Evolutionary conservation across 2,797 vertebrate species (phyloP).

Genomic region (Pristis pectinata): DNA sequence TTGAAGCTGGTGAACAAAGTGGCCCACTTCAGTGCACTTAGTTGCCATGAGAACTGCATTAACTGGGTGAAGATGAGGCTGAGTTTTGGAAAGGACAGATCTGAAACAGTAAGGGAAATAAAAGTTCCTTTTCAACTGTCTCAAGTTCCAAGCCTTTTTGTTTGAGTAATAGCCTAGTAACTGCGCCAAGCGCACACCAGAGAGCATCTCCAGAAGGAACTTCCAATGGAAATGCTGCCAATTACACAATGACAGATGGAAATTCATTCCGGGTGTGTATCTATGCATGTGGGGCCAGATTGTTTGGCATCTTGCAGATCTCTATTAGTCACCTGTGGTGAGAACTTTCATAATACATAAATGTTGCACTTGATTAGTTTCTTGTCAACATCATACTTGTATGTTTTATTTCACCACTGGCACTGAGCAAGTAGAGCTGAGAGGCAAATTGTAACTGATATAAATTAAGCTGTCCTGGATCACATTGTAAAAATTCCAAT

Average conservation of each 20-base stretch:
- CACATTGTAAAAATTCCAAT: neutral
- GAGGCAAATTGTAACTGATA: neutral
- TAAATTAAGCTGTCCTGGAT: neutral
- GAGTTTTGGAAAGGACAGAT: neutral
- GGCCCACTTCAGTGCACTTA: neutral
- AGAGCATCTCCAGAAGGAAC: conserved; percentile 21
- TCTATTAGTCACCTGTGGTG: conserved; percentile 34
- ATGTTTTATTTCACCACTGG: neutral
- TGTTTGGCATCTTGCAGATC: conserved; percentile 16
- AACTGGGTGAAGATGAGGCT: conserved; percentile 17
- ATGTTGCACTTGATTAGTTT: conserved; percentile 32
- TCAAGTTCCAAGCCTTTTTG: conserved; percentile 19
- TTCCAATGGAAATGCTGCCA: conserved; percentile 31
- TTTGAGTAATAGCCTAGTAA: conserved; percentile 20
- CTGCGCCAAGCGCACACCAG: conserved; percentile 10
- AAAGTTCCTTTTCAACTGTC: neutral
- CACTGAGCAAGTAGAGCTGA: neutral
- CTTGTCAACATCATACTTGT: conserved; percentile 18
- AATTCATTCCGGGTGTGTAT: conserved; percentile 24
- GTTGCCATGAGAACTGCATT: conserved; percentile 1
- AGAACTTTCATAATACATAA: conserved; percentile 13
- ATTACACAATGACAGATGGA: conserved; percentile 34
- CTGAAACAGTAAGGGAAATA: neutral
- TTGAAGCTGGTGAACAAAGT: neutral
- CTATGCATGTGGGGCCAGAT: conserved; percentile 26